These are phyloP conservation scores for Empidonax alnorum DNA, from an alignment of 2,113 vertebrate genomes.

Conservation along the genomic window DNA sequence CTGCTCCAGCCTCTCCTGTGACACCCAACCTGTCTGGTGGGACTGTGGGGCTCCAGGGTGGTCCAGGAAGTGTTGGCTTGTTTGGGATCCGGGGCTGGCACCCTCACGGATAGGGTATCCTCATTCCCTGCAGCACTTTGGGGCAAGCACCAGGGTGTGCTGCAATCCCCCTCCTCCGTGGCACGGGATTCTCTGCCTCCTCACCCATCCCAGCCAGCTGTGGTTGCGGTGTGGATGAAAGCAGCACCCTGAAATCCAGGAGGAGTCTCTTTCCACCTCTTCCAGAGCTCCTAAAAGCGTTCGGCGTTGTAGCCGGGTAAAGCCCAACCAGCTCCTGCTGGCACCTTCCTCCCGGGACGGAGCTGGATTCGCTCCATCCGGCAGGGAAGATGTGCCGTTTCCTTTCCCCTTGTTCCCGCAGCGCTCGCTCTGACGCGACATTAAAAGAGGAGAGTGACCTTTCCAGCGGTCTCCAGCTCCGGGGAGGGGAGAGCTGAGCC, in stretches of 20 bases:
- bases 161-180: rapidly evolving
- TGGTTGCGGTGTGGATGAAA: background rate
- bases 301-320: background rate
- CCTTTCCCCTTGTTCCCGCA: background rate
- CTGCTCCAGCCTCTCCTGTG: background rate
- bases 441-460: slow-evolving; percentile 42
- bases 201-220: background rate
- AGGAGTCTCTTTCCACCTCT: background rate
- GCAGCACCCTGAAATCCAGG: background rate
- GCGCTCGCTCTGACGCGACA: background rate
- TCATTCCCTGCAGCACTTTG: background rate
- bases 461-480: background rate
- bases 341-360: rapidly evolving
- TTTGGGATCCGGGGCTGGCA: background rate
- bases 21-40: background rate
- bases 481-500: background rate
- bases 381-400: background rate
- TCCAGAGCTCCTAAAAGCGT: background rate
- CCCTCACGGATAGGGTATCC: rapidly evolving
- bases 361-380: background rate
- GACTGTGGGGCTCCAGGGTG: background rate
- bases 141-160: background rate
- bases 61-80: rapidly evolving
- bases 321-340: background rate
- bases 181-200: rapidly evolving